phyloP scores from a whole-genome alignment of 2,113 vertebrate genomes.

The Sminthopsis crassicaudata region DNA sequence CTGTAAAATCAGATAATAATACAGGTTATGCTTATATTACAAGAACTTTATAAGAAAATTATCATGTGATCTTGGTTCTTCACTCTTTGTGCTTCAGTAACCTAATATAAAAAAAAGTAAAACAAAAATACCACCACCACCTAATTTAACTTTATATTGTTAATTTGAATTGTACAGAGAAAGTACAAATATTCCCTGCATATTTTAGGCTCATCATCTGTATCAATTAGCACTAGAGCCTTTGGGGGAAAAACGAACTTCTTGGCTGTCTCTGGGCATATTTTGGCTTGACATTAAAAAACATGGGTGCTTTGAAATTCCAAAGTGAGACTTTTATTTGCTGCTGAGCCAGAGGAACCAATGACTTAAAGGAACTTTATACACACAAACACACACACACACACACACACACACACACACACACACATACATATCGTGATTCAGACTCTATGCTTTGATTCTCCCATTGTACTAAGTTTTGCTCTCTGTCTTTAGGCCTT shows the following conservation, averaged over 20 bases:
- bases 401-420: too few relatives aligned
- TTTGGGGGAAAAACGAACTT: neutral
- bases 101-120: neutral
- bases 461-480: neutral
- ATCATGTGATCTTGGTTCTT: neutral
- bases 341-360: neutral
- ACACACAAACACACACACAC: too few relatives aligned
- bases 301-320: neutral
- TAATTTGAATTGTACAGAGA: neutral
- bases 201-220: neutral
- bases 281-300: neutral
- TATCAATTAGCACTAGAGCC: neutral
- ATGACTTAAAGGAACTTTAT: neutral
- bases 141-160: neutral
- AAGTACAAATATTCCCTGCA: neutral
- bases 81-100: neutral
- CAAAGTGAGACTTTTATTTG: neutral
- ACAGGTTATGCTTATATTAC: neutral
- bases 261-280: neutral
- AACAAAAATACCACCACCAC: neutral
- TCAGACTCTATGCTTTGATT: neutral
- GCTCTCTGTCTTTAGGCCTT: neutral
- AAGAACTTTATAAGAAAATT: neutral
- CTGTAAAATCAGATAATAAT: neutral
- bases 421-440: too few relatives aligned